A percentile compares a stretch with the other conserved stretches of the same genome.
phyloP scores from a whole-genome alignment of 2,888 invertebrate species.

The Habrosyne pyritoides region DNA sequence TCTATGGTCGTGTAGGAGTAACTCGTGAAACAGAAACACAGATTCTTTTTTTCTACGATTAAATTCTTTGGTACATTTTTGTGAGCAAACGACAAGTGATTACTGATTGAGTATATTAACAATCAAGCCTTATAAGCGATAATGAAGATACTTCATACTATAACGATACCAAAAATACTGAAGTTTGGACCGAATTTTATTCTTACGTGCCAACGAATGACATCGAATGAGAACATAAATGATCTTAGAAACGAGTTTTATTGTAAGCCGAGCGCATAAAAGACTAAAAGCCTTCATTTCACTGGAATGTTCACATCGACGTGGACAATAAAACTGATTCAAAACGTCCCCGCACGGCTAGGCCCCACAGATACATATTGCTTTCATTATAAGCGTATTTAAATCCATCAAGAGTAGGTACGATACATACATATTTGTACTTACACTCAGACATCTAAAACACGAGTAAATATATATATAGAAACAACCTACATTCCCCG shows the following conservation, averaged over 20 bases:
- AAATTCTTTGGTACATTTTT: conserved; percentile 79
- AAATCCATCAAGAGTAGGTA: conserved; percentile 68
- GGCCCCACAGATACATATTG: conserved; percentile 64
- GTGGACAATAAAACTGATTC: conserved; percentile 21
- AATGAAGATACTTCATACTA: conserved; percentile 44
- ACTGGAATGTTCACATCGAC: conserved; percentile 75
- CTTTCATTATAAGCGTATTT: conserved; percentile 71
- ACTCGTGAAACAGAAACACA: conserved; percentile 31
- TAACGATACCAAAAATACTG: conserved; percentile 58
- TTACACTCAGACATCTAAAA: conserved; percentile 71
- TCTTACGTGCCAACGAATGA: conserved; percentile 39
- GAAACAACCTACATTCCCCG: conserved; percentile 78
- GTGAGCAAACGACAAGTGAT: conserved; percentile 74
- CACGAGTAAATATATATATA: conserved; percentile 65
- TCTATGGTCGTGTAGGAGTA: conserved; percentile 18
- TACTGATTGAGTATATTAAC: conserved; percentile 54
- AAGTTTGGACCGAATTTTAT: conserved; percentile 49
- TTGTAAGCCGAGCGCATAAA: background rate
- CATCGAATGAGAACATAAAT: conserved; percentile 18
- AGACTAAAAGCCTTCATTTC: conserved; percentile 23
- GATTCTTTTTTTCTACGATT: conserved; percentile 54
- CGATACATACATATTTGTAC: conserved; percentile 75
- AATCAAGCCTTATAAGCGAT: conserved; percentile 54
- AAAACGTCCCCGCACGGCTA: conserved; percentile 53
- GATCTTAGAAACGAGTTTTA: conserved; percentile 9